Evolutionary conservation across 1,140 invertebrate species (phyloP), one percentile per base, ranked within the genome.

Genomic region (Pseudobourletiella spinata): DNA sequence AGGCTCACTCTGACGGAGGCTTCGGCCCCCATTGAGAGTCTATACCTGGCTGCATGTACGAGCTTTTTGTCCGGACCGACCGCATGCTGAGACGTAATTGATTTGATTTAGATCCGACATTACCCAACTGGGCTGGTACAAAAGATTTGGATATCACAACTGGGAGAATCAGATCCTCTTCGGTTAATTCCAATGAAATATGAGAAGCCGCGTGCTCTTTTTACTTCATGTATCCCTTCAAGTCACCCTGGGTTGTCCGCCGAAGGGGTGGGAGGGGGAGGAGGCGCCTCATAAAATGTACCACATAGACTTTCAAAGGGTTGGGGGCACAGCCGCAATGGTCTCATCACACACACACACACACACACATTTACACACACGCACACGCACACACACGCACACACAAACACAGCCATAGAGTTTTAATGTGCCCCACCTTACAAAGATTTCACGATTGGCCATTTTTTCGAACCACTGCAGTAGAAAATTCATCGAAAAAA

Each of bases 81-180:
- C 64, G 64, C 68, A n/a, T 52, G 57, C 56, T 64, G 68, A 56
- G 68, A 51, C 46, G 65, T 69, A 69, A 69, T 69, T 69, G 68
- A 69, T 69, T 69, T 69, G 68, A 69, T 69, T 69, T 69, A 69
- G 65, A 69, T 69, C 61, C 68, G 61, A 68, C 67, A 65, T 57
- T 69, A 63, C 54, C 61, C 66, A 64, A 67, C 54, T 30, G 59
- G 62, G 64, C n/a, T n/a, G n/a, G 58, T 67, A 67, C 66, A 67
- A 67, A 67, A 57, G 62, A 67, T 64, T 64, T 67, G 54, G 43
- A 63, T 63, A 59, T 63, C 61, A 67, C 57, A 63, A 67, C 57
- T 58, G 58, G 57, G 58, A 64, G 46, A 59, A 64, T 67, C 44
- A 60, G 62, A 67, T 54, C 44, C 58, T 67, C 61, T 63, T 52